phyloP scores from a whole-genome alignment of 2,797 vertebrate species.

The Acanthurus leucopareius region DNA sequence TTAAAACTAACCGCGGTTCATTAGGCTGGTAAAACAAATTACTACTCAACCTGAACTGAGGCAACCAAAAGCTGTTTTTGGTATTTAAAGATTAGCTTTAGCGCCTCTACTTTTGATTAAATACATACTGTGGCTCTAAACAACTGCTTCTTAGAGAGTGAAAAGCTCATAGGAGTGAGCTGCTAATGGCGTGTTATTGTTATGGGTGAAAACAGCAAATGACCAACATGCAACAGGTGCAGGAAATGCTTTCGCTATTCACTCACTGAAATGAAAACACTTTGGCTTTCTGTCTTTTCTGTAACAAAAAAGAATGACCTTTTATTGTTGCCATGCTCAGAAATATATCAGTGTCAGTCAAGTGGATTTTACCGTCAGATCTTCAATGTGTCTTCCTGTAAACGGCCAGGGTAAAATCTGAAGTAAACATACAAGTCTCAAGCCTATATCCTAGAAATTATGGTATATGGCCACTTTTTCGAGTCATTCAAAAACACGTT shows the following conservation, averaged over 20 bases:
- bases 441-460: not conserved
- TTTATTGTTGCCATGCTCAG: not conserved
- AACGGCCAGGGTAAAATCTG: not conserved
- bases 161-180: not conserved
- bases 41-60: not conserved
- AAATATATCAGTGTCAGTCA: not conserved
- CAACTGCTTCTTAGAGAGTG: not conserved
- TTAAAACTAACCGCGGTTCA: not conserved
- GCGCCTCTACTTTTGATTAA: not conserved
- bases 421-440: not conserved
- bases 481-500: not conserved
- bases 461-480: not conserved
- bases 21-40: conserved; percentile 3
- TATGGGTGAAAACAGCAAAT: conserved; percentile 61
- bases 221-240: conserved; percentile 25
- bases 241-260: conserved; percentile 5
- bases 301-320: not conserved
- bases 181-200: conserved; percentile 35
- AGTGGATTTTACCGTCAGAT: not conserved
- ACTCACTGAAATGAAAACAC: conserved; percentile 5
- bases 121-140: not conserved
- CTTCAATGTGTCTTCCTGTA: not conserved
- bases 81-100: conserved; percentile 19
- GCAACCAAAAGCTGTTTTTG: not conserved
- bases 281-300: not conserved